These are phyloP conservation scores for Crotalus horridus DNA, from an alignment of 2,113 vertebrate genomes.

Conservation along the genomic window DNA sequence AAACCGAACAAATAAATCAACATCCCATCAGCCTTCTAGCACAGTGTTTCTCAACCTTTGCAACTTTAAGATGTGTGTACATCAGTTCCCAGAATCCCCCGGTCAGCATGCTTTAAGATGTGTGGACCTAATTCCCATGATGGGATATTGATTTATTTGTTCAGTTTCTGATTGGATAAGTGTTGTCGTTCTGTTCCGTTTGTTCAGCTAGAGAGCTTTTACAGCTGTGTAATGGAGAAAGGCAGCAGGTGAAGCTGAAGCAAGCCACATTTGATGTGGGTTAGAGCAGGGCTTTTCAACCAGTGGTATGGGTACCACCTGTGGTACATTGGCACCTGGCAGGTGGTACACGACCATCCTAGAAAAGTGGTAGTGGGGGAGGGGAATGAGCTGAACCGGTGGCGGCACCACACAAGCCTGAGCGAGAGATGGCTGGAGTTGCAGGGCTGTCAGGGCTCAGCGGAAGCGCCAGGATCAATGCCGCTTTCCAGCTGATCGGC, in stretches of 20 bases:
- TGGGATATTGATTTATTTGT: background rate
- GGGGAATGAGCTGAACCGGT: no score
- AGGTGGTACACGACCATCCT: no score
- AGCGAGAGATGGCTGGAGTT: no score
- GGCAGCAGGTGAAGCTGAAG: background rate
- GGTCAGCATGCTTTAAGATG: background rate
- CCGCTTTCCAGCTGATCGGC: no score
- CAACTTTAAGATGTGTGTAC: background rate
- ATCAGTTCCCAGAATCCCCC: background rate
- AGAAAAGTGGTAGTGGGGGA: no score
- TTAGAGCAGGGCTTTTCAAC: background rate
- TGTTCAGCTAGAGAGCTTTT: background rate
- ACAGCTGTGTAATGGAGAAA: background rate
- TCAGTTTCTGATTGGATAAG: background rate
- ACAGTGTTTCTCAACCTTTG: background rate
- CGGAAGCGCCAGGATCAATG: no score
- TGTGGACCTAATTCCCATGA: background rate
- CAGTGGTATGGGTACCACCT: no score
- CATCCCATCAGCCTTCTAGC: background rate
- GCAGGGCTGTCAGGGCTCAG: no score
- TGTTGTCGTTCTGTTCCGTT: background rate
- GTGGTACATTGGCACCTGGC: no score
- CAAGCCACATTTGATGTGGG: background rate
- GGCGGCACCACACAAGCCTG: no score
- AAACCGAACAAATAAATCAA: background rate